Percentiles rank a stretch among this genome's conserved stretches.
Conservation (phyloP, 2,888 invertebrate genomes). For the Orchestes rusci region DNA sequence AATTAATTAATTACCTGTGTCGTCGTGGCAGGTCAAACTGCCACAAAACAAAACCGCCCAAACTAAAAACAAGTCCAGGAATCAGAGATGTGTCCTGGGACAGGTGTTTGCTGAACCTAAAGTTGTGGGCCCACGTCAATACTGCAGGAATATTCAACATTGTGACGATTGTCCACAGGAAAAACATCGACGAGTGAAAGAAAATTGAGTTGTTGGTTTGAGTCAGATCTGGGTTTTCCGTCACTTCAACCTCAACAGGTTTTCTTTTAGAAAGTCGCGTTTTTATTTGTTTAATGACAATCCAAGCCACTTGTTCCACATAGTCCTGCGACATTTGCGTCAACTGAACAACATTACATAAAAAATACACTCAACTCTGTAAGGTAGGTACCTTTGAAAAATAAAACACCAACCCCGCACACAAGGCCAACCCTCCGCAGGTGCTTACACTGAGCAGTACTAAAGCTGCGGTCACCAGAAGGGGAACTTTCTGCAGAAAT, state of each 20-base stretch:
- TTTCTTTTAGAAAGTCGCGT: neutral
- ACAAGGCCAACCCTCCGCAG: slow-evolving; percentile 67
- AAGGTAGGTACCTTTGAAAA: slow-evolving; percentile 65
- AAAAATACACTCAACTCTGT: no score
- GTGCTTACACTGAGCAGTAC: slow-evolving; percentile 58
- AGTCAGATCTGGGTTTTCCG: slow-evolving; percentile 2
- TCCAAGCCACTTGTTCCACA: slow-evolving; percentile 49
- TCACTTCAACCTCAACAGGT: neutral
- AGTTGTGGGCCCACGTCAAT: slow-evolving; percentile 75
- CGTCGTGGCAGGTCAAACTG: slow-evolving; percentile 58
- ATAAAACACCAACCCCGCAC: slow-evolving; percentile 59
- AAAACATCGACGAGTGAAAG: slow-evolving; percentile 67
- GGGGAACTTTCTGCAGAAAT: slow-evolving; percentile 61
- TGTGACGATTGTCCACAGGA: slow-evolving; percentile 59
- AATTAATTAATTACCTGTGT: slow-evolving; percentile 48
- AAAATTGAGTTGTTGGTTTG: slow-evolving; percentile 44
- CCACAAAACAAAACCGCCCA: slow-evolving; percentile 58
- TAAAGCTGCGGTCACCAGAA: slow-evolving; percentile 57
- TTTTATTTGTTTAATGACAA: slow-evolving; percentile 30
- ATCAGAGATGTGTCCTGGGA: slow-evolving; percentile 57
- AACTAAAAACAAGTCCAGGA: slow-evolving; percentile 51
- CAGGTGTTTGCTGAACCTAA: slow-evolving; percentile 51
- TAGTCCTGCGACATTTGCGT: slow-evolving; percentile 71
- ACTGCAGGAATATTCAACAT: slow-evolving; percentile 65
- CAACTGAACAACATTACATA: slow-evolving; percentile 46